phyloP scores from a whole-genome alignment of 2,797 vertebrate species.

The Sebastes oblongus region DNA sequence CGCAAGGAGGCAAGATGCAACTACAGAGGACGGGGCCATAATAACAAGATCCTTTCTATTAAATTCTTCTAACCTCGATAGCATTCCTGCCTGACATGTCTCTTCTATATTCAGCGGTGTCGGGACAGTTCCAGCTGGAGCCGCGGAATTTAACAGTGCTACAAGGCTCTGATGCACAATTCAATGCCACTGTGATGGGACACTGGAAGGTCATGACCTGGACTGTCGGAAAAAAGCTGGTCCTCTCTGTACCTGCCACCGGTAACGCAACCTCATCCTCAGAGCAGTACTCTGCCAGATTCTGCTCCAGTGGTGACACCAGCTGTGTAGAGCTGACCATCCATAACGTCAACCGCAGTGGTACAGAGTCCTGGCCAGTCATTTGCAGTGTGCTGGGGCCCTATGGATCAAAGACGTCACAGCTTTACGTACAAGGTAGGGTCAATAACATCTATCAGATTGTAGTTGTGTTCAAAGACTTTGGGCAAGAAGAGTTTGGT shows the following conservation, averaged over 20 bases:
- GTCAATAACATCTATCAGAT: neutral
- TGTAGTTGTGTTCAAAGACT: neutral
- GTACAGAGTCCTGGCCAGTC: conserved; percentile 31
- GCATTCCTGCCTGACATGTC: neutral
- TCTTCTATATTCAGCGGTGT: conserved; percentile 33
- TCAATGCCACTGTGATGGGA: conserved; percentile 63
- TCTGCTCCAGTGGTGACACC: conserved; percentile 24
- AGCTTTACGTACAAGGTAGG: conserved; percentile 76
- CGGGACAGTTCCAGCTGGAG: conserved; percentile 48
- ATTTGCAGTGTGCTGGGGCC: conserved; percentile 52
- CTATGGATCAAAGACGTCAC: neutral
- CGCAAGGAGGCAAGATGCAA: neutral
- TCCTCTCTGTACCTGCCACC: neutral
- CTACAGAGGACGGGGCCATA: neutral
- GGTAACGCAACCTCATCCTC: fast-evolving
- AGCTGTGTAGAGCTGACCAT: conserved; percentile 72
- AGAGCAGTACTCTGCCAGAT: conserved; percentile 21
- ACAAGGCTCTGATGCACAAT: conserved; percentile 47
- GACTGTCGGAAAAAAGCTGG: neutral
- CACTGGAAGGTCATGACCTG: conserved; percentile 58
- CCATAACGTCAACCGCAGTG: conserved; percentile 13
- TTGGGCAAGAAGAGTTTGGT: neutral
- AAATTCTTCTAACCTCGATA: neutral
- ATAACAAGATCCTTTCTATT: neutral
- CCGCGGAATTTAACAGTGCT: conserved; percentile 59